phyloP scores from a whole-genome alignment of 1,140 invertebrate genomes.

The Anthonomus grandis region DNA sequence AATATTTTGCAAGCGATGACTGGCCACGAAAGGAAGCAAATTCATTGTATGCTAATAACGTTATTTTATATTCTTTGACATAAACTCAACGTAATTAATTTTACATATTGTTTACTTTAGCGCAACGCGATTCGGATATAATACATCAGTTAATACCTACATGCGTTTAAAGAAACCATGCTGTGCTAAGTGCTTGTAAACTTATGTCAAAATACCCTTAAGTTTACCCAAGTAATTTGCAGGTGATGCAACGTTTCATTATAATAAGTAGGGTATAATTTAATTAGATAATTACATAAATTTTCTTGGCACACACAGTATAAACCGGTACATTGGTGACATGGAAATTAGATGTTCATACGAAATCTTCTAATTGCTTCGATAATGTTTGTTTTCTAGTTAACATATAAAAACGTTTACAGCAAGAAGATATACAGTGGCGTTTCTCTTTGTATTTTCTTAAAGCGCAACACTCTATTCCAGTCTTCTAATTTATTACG shows the following conservation, averaged over 20 bases:
- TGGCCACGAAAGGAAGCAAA: too few species aligned
- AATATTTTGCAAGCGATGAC: too few species aligned
- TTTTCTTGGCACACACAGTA: slow-evolving; percentile 9
- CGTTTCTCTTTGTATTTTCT: too few species aligned
- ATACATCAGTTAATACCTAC: too few species aligned
- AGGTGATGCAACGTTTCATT: slow-evolving; percentile 11
- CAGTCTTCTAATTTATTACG: not conserved
- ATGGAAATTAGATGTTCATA: slow-evolving; percentile 18
- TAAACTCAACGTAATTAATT: too few species aligned
- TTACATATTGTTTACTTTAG: too few species aligned
- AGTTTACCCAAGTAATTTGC: slow-evolving; percentile 15
- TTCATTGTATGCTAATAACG: too few species aligned
- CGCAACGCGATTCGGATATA: too few species aligned
- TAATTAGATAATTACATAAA: slow-evolving; percentile 14
- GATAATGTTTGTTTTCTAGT: slow-evolving; percentile 15
- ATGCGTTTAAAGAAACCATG: too few species aligned
- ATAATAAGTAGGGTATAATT: slow-evolving; percentile 16
- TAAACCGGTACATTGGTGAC: slow-evolving; percentile 12
- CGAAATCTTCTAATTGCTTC: slow-evolving; percentile 4
- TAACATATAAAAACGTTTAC: slow-evolving; percentile 7
- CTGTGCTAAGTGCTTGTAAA: too few species aligned
- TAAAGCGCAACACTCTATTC: not conserved
- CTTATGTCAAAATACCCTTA: slow-evolving; percentile 12
- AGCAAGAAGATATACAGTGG: not conserved
- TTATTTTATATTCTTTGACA: too few species aligned